Evolutionary conservation across 1,140 invertebrate species (phyloP).

Genomic region (Probaryconus sp.): DNA sequence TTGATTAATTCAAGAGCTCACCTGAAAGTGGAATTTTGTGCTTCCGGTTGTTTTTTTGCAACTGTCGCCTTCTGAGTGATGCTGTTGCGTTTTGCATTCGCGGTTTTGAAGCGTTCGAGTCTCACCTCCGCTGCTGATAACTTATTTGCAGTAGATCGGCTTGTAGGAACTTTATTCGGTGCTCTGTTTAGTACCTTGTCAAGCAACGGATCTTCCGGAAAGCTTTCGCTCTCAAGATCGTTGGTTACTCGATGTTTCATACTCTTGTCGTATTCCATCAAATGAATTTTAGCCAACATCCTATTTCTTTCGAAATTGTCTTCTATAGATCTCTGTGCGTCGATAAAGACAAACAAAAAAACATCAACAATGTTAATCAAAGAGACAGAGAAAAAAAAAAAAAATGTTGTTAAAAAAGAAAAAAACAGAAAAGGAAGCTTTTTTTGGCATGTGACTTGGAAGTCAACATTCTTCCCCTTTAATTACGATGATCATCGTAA

Average conservation of each 20-base stretch:
- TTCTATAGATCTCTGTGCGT: slow-evolving; percentile 51
- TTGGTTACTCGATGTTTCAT: slow-evolving; percentile 64
- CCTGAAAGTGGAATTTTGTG: slow-evolving; percentile 44
- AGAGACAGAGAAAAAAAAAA: background rate
- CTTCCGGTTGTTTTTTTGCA: slow-evolving; percentile 53
- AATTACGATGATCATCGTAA: too few species aligned
- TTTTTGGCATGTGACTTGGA: too few species aligned
- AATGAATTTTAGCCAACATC: slow-evolving; percentile 66
- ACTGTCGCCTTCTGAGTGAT: slow-evolving; percentile 51
- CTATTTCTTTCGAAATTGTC: slow-evolving; percentile 67
- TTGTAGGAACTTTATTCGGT: slow-evolving; percentile 65
- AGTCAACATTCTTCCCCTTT: too few species aligned
- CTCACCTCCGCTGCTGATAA: slow-evolving; percentile 66
- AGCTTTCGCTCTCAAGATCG: slow-evolving; percentile 66
- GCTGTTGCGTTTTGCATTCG: slow-evolving; percentile 63
- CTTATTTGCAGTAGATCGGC: slow-evolving; percentile 62
- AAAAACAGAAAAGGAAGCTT: too few species aligned
- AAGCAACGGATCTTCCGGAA: slow-evolving; percentile 60
- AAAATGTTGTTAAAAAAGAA: background rate
- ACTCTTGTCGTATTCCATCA: slow-evolving; percentile 65
- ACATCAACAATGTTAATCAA: background rate
- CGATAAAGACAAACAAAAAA: slow-evolving; percentile 11
- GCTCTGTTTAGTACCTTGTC: slow-evolving; percentile 20
- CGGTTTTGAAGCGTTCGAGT: slow-evolving; percentile 68
- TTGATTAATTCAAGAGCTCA: slow-evolving; percentile 28